phyloP scores from a whole-genome alignment of 2,113 vertebrate species.

The Bos javanicus region DNA sequence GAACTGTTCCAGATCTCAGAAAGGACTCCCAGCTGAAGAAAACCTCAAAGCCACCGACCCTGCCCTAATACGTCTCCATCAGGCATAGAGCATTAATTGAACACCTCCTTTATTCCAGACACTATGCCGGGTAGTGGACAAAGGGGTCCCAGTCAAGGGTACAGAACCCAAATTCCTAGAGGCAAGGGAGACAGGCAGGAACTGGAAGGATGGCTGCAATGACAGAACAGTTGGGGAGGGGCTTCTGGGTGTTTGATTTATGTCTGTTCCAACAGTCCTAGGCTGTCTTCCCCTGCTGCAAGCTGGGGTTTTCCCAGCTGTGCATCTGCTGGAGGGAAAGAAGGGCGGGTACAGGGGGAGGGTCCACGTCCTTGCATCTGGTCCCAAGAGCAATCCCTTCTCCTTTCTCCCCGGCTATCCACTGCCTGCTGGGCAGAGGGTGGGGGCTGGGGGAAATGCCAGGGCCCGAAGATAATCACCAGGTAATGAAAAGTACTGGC shows the following conservation, averaged over 20 bases:
- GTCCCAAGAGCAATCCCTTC: constrained; percentile 54
- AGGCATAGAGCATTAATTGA: neutral
- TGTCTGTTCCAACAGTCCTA: constrained; percentile 59
- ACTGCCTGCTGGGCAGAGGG: constrained; percentile 56
- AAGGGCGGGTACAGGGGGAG: constrained; percentile 62
- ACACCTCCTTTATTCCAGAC: neutral
- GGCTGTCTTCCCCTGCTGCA: constrained; percentile 58
- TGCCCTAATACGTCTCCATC: neutral
- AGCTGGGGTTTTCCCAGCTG: constrained; percentile 77
- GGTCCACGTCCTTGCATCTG: constrained; percentile 66
- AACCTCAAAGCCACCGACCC: neutral
- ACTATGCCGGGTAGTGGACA: neutral
- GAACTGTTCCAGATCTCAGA: neutral
- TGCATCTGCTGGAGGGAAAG: constrained; percentile 63
- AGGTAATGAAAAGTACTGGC: constrained; percentile 73
- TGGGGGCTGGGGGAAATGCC: constrained; percentile 65
- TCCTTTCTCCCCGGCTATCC: constrained; percentile 40
- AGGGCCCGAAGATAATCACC: constrained; percentile 72
- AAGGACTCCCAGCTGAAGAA: neutral
- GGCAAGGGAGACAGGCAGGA: constrained; percentile 42
- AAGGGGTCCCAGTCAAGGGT: neutral
- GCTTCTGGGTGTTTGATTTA: constrained; percentile 66
- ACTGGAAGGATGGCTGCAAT: constrained; percentile 19
- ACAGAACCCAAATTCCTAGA: constrained; percentile 3
- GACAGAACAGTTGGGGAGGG: constrained; percentile 39